Base-by-base conservation (phyloP, 2,888 invertebrate species). In the Heliconius charithonia region DNA sequence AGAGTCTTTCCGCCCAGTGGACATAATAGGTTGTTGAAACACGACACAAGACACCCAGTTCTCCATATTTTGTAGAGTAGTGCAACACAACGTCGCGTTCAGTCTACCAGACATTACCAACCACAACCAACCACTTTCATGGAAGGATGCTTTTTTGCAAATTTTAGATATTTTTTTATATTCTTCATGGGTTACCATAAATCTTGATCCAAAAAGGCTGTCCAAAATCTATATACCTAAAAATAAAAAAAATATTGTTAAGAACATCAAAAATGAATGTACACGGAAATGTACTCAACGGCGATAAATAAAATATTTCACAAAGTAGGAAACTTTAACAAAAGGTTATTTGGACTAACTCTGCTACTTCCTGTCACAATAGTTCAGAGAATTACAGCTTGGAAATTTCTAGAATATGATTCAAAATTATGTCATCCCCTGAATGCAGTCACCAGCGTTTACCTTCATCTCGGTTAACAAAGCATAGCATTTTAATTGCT, bases 401-500 rank as follows among this genome's bases (percentile, higher is more conserved):
- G 62, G 4, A 63, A 41, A 19, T 63, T 37, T 63, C 27, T 65
- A 29, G 27, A 63, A 74, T 74, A 32, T 63, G 22, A 27, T 41
- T 12, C 7, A 29, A 45, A 74, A 74, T 63, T 63, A 74, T 62
- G 41, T 45, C 41, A 45, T 9, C 10, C 12, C n/a, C 22, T 74
- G 63, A 74, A 62, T 63, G 41, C 63, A 45, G 62, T 74, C 63
- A 3, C 63, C 25, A 7, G 3, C 41, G 63, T 74, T 74, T 74
- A 63, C 74, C 63, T 74, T 74, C 63, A 41, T 19, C 63, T 41
- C 29, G 63, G 70, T 76, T 59, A 65, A 63, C 77, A 65, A 75
- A 77, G 76, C 81, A 74, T 80, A 72, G 75, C 71, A 72, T 76
- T 80, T 81, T 81, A 81, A 81, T 81, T 81, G 81, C 59, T 81